Conservation (phyloP, 1,140 invertebrate species). For the Pantala flavescens region DNA sequence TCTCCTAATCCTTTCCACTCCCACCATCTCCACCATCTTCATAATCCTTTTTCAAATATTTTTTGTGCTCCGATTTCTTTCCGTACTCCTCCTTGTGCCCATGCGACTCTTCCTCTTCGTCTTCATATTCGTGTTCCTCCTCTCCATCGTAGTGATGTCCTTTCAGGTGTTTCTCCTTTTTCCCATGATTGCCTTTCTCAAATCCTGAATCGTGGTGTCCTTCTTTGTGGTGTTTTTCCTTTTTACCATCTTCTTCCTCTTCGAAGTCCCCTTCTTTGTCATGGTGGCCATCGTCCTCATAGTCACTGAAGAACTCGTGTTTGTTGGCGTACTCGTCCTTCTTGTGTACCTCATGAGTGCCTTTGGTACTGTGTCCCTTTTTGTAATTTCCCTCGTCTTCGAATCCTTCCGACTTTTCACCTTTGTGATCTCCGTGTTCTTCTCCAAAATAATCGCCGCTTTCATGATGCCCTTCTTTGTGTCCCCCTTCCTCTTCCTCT, state of each 20-base stretch:
- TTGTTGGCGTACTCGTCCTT: slow-evolving; percentile 67
- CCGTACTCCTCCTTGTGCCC: slow-evolving; percentile 51
- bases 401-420: slow-evolving; percentile 39
- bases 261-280: slow-evolving; percentile 49
- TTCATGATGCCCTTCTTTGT: slow-evolving; percentile 45
- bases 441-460: slow-evolving; percentile 10
- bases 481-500: slow-evolving; percentile 42
- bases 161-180: slow-evolving; percentile 36
- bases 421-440: slow-evolving; percentile 31
- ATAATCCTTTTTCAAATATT: slow-evolving; percentile 40
- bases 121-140: slow-evolving; percentile 53
- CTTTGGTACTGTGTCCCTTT: slow-evolving; percentile 55
- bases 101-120: slow-evolving; percentile 54
- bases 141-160: slow-evolving; percentile 34
- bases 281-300: slow-evolving; percentile 50
- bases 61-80: slow-evolving; percentile 55
- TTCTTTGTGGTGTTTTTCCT: slow-evolving; percentile 44
- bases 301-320: slow-evolving; percentile 58
- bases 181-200: slow-evolving; percentile 34
- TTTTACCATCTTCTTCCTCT: slow-evolving; percentile 43
- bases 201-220: slow-evolving; percentile 56
- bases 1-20: slow-evolving; percentile 16
- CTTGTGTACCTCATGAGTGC: slow-evolving; percentile 58
- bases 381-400: slow-evolving; percentile 49
- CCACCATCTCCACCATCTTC: slow-evolving; percentile 31